Conservation (phyloP, 2,888 invertebrate species). For the Cistogaster globosa region DNA sequence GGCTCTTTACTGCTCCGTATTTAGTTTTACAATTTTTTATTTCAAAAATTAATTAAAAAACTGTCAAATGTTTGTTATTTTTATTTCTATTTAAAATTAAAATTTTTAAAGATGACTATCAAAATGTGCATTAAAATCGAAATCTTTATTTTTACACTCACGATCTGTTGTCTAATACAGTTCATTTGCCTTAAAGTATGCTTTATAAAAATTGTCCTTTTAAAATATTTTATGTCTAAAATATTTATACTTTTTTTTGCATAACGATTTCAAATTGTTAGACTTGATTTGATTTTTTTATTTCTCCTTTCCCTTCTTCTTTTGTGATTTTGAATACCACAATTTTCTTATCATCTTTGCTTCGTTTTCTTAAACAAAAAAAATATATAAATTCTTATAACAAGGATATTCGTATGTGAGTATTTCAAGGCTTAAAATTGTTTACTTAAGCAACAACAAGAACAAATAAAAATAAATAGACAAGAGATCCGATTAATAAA, state of each 20-base stretch:
- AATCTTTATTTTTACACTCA: no score
- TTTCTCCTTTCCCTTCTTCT: neutral
- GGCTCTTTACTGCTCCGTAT: no score
- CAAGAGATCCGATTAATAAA: slow-evolving; percentile 70
- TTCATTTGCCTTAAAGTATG: neutral
- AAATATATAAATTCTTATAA: slow-evolving; percentile 5
- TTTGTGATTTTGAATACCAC: slow-evolving; percentile 37
- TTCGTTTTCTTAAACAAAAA: neutral
- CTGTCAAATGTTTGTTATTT: no score
- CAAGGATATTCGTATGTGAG: neutral
- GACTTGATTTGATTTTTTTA: neutral
- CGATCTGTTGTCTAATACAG: neutral
- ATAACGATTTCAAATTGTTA: neutral
- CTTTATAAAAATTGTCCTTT: neutral
- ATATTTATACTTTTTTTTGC: neutral
- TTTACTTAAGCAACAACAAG: slow-evolving; percentile 38
- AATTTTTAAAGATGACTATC: no score
- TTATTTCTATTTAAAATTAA: neutral
- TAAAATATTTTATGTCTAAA: neutral
- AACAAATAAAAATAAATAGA: slow-evolving; percentile 49
- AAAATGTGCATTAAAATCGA: no score
- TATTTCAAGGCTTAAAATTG: slow-evolving; percentile 15
- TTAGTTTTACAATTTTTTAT: no score
- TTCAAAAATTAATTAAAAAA: no score
- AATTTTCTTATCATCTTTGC: slow-evolving; percentile 46